Conservation (phyloP, 1,140 invertebrate species). For the Pogonomyrmex barbatus region DNA sequence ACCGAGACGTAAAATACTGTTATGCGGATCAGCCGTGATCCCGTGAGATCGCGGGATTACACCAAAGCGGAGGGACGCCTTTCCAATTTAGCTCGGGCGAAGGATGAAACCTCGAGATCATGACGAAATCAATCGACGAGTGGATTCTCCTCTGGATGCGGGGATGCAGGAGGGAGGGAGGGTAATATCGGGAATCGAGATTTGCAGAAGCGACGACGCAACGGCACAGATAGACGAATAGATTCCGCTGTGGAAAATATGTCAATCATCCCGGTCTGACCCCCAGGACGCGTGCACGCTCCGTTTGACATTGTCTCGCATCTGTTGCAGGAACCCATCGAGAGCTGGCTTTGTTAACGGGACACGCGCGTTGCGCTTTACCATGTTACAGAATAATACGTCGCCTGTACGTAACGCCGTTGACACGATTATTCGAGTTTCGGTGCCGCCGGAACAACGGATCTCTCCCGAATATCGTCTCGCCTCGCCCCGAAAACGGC, state of each 20-base stretch:
- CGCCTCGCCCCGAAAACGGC: constrained; percentile 3
- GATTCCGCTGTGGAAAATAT: constrained; percentile 82
- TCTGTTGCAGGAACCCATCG: constrained; percentile 79
- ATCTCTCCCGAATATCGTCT: constrained; percentile 32
- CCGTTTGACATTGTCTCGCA: constrained; percentile 79
- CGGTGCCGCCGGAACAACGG: constrained; percentile 60
- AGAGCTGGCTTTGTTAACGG: constrained; percentile 76
- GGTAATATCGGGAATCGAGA: not conserved
- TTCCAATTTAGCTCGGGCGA: constrained; percentile 61
- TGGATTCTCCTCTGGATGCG: not conserved
- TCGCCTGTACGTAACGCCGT: constrained; percentile 62
- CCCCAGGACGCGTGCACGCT: constrained; percentile 75
- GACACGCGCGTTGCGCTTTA: constrained; percentile 66
- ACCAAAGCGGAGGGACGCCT: constrained; percentile 27
- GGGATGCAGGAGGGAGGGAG: not conserved
- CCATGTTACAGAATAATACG: constrained; percentile 54
- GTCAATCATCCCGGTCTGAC: constrained; percentile 81
- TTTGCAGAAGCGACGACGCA: constrained; percentile 43
- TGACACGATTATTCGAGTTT: constrained; percentile 71
- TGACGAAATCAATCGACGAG: not conserved
- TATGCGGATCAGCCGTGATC: constrained; percentile 51
- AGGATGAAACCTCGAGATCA: constrained; percentile 30
- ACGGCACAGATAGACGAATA: constrained; percentile 64
- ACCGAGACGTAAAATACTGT: constrained; percentile 60
- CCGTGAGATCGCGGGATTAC: constrained; percentile 65